These are phyloP conservation scores for Synchiropus splendidus DNA, from an alignment of 2,113 vertebrate species.

Conservation along the genomic window DNA sequence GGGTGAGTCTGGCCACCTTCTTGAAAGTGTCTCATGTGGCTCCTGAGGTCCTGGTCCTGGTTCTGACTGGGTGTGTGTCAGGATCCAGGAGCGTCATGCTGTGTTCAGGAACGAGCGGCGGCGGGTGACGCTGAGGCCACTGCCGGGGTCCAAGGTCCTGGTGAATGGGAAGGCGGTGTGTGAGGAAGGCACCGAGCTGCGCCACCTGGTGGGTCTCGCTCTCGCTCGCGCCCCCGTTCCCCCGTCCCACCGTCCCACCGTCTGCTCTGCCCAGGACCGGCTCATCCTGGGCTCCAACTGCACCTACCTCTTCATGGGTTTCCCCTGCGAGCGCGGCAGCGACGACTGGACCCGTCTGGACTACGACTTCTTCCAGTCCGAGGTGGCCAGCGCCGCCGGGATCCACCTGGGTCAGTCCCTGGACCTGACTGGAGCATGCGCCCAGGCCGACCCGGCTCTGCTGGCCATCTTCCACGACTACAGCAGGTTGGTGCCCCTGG, in stretches of 20 bases:
- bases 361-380: conserved; percentile 83
- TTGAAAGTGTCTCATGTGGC: too few relatives aligned
- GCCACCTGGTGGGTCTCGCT: conserved; percentile 68
- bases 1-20: too few relatives aligned
- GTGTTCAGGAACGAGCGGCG: conserved; percentile 69
- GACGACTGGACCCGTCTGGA: conserved; percentile 76
- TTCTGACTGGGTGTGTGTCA: conserved; percentile 35
- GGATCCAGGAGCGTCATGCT: conserved; percentile 78
- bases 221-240: background rate
- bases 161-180: conserved; percentile 69
- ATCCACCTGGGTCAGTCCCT: conserved; percentile 67
- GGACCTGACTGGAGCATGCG: too few relatives aligned
- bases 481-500: conserved; percentile 76
- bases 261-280: conserved; percentile 61
- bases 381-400: conserved; percentile 74
- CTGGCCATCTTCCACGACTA: conserved; percentile 82
- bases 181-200: conserved; percentile 65
- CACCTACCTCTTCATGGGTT: conserved; percentile 76
- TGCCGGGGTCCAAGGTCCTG: conserved; percentile 66
- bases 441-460: conserved; percentile 69
- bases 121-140: conserved; percentile 63
- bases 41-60: too few relatives aligned
- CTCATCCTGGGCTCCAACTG: conserved; percentile 79
- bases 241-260: too few relatives aligned
- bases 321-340: conserved; percentile 66